Evolutionary conservation across 1,140 invertebrate species (phyloP).

Genomic region (Drosophila azteca): DNA sequence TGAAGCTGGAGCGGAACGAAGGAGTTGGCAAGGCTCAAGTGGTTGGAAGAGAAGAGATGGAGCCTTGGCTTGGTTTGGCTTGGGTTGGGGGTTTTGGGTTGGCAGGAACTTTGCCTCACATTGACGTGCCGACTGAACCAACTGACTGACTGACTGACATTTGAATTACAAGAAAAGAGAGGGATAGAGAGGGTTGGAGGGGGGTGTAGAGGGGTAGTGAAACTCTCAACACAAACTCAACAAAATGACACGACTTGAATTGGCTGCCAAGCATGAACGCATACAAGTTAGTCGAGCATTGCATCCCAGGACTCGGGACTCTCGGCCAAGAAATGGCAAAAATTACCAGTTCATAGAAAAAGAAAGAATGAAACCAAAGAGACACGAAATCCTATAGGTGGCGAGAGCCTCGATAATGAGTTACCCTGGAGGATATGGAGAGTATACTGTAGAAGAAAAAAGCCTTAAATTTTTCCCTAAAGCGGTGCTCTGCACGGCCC

Average conservation of each 20-base stretch:
- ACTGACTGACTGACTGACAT: slow-evolving; percentile 62
- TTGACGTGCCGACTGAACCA: slow-evolving; percentile 54
- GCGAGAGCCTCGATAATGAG: too few species aligned
- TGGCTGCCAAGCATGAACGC: slow-evolving; percentile 80
- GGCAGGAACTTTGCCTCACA: slow-evolving; percentile 64
- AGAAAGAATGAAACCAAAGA: too few species aligned
- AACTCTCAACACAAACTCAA: slow-evolving; percentile 81
- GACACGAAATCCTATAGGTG: neutral
- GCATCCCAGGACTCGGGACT: slow-evolving; percentile 49
- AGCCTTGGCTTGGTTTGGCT: neutral
- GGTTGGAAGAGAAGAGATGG: slow-evolving; percentile 17
- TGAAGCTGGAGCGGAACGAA: neutral
- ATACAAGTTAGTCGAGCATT: slow-evolving; percentile 58
- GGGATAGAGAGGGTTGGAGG: neutral
- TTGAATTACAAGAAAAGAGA: slow-evolving; percentile 68
- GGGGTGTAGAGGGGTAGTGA: slow-evolving; percentile 21
- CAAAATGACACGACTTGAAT: slow-evolving; percentile 80
- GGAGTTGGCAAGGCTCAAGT: slow-evolving; percentile 44
- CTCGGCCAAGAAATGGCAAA: slow-evolving; percentile 58
- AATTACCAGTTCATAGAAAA: slow-evolving; percentile 46
- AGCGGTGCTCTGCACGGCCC: too few species aligned
- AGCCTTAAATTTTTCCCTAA: too few species aligned
- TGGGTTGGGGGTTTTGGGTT: slow-evolving; percentile 3
- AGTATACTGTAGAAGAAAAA: too few species aligned
- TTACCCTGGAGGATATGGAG: too few species aligned